Percentiles rank a stretch among this genome's conserved stretches.
Conservation (phyloP, 2,797 vertebrate genomes). For the Anguilla pacifica region DNA sequence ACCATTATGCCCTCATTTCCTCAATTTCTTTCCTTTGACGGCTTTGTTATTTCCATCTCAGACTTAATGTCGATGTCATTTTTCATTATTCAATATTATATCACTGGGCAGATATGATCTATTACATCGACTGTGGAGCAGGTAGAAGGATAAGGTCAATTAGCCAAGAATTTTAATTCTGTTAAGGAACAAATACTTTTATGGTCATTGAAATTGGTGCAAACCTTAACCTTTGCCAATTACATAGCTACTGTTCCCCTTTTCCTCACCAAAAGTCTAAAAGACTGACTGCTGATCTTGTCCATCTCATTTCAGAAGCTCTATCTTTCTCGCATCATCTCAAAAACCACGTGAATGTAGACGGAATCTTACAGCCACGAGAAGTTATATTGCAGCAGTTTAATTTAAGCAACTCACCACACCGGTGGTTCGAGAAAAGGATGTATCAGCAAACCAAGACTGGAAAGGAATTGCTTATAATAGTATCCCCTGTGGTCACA, state of each 20-base stretch:
- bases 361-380: background rate
- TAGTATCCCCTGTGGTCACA: background rate
- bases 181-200: background rate
- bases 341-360: background rate
- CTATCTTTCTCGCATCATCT: background rate
- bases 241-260: background rate
- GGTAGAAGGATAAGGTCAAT: slow-evolving; percentile 5
- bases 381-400: background rate
- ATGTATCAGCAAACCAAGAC: slow-evolving; percentile 34
- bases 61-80: slow-evolving; percentile 62
- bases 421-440: background rate
- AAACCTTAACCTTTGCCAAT: background rate
- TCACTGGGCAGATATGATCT: background rate
- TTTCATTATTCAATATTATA: slow-evolving; percentile 51
- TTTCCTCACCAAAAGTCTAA: background rate
- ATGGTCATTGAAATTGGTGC: background rate
- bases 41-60: slow-evolving; percentile 48
- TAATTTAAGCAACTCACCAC: background rate
- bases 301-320: background rate
- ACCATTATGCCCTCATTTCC: slow-evolving; percentile 42
- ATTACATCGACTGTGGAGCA: background rate
- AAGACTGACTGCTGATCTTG: background rate
- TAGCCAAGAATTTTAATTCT: background rate
- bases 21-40: slow-evolving; percentile 44
- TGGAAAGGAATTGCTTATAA: slow-evolving; percentile 26